phyloP scores from a whole-genome alignment of 2,888 invertebrate genomes.

The Sarcophaga variegata region DNA sequence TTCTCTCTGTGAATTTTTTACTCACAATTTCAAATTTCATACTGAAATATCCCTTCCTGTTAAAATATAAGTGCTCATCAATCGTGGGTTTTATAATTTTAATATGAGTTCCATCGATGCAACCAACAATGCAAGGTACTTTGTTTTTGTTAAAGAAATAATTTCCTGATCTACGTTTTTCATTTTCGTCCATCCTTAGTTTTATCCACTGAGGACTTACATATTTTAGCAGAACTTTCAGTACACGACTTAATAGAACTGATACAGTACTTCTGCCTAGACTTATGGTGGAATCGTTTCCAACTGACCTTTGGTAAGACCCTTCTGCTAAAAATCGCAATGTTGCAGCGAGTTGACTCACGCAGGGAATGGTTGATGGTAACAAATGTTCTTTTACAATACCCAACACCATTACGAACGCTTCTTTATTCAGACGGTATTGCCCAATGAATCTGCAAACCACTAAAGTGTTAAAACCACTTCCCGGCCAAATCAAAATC shows the following conservation, averaged over 20 bases:
- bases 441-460: neutral
- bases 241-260: neutral
- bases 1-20: slow-evolving; percentile 2
- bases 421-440: neutral
- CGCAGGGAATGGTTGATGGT: neutral
- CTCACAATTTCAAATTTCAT: slow-evolving; percentile 13
- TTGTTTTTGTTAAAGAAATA: too few species aligned
- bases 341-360: neutral
- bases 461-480: too few species aligned
- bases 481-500: too few species aligned
- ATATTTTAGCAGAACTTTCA: neutral
- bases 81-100: slow-evolving; percentile 9
- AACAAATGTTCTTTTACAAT: neutral
- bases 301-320: slow-evolving; percentile 15
- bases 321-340: slow-evolving; percentile 20
- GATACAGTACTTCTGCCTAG: slow-evolving; percentile 22
- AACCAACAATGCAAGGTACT: too few species aligned
- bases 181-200: neutral
- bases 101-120: slow-evolving; percentile 18
- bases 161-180: neutral
- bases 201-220: neutral
- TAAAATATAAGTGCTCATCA: slow-evolving; percentile 14
- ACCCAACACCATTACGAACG: neutral
- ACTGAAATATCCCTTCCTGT: neutral
- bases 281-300: slow-evolving; percentile 1